Base-by-base conservation (phyloP, 1,140 invertebrate genomes). In the Neodiprion fabricii region DNA sequence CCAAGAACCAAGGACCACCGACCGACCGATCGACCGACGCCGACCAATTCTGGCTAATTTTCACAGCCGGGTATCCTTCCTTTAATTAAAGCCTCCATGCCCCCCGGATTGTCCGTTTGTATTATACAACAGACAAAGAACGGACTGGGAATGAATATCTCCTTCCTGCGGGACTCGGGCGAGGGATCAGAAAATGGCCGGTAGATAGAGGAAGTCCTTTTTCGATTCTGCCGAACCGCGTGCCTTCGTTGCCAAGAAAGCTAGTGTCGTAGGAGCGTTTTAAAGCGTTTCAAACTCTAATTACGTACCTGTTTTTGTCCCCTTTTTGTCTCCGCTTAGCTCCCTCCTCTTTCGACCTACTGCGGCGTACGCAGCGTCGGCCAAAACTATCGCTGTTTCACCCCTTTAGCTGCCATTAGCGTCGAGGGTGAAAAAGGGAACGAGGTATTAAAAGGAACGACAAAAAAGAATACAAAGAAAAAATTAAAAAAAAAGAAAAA, bases 291-390 rank as follows among this genome's bases (percentile, higher is more conserved):
- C 9, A 61, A 61, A 61, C 53, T 61, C 11, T 17, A 61, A 61
- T 61, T 61, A 61, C 53, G 53, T 17, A 3, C 53, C 8, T 61
- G 53, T 61, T 61, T 61, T 61, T 40, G 28, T 40, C 2, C 28
- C n/a, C 53, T 61, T 61, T 61, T 17, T 9, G 53, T 61, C 5
- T 28, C 72, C 12, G 53, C 67, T 11, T 70, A 47, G 77, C 77
- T 53, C 49, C 69, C 66, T 73, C 76, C 78, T 79, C 75, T 11
- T 69, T 76, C 67, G 28, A 40, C 28, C 28, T 5, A 5, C 28
- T 40, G 28, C 28, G 5, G 28, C 28, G 28, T 5, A 40, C 28
- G 28, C 28, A 40, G 28, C 28, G 28, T 40, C 28, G 28, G 28
- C 28, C 28, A 40, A 40, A 40, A 40, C 28, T 40, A 40, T 40